phyloP scores from a whole-genome alignment of 2,888 invertebrate species.

The Margaritifera margaritifera region DNA sequence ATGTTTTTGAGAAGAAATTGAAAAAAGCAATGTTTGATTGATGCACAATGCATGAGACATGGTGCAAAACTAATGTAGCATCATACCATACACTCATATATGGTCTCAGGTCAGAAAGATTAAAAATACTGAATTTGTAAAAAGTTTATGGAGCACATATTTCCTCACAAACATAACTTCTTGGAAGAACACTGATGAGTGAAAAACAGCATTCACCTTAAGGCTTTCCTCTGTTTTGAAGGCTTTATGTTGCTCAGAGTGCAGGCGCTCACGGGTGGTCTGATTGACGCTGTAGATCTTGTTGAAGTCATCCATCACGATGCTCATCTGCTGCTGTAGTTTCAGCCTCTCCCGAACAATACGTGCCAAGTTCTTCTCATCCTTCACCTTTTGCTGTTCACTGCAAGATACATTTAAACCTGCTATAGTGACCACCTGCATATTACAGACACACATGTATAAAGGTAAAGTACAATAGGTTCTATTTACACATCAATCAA shows the following conservation, averaged over 20 bases:
- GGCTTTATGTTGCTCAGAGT: slow-evolving; percentile 62
- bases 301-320: slow-evolving; percentile 62
- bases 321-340: slow-evolving; percentile 53
- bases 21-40: too few species aligned
- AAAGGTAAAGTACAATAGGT: too few species aligned
- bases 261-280: slow-evolving; percentile 58
- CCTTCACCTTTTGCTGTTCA: slow-evolving; percentile 59
- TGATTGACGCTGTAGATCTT: slow-evolving; percentile 54
- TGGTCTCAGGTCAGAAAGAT: too few species aligned
- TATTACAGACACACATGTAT: not conserved
- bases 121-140: too few species aligned
- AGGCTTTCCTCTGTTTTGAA: slow-evolving; percentile 63
- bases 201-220: slow-evolving; percentile 47
- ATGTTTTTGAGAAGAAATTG: too few species aligned
- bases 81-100: too few species aligned
- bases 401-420: slow-evolving; percentile 39
- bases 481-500: too few species aligned
- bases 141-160: too few species aligned
- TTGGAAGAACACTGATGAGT: too few species aligned
- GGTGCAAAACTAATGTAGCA: too few species aligned
- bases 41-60: too few species aligned
- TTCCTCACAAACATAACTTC: too few species aligned
- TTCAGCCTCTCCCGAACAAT: slow-evolving; percentile 64
- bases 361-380: slow-evolving; percentile 66
- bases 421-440: not conserved